Base-by-base conservation (phyloP, 2,113 vertebrate species). In the Peromyscus maniculatus region DNA sequence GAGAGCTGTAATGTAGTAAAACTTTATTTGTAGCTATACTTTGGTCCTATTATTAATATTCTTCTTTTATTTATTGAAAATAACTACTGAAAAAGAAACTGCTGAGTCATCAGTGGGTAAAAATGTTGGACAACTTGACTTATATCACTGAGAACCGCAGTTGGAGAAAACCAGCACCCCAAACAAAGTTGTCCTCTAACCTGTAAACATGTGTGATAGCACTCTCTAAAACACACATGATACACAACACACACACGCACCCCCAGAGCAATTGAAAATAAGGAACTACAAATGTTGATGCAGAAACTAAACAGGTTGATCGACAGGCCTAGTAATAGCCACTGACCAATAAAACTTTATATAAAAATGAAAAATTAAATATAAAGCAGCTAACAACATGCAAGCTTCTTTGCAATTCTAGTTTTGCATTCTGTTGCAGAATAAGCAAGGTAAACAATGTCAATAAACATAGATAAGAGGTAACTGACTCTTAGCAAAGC, bases 51-150 rank as follows among this genome's bases (percentile, higher is more conserved):
- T 24, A 19, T 82, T 77, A 91, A 67, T 62, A 72, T 57, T 74
- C 89, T 59, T 79, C 28, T 28, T 67, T 90, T 83, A 92, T 66
- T 94, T 87, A 1, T 89, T 80, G 55, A 92, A 59, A 93, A 31
- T 39, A 71, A 57, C 72, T 19, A 62, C 64, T 31, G 59, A 86
- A 83, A 80, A 57, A 5, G 17, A 84, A 43, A 28, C 21, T 64
- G 36, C n/a, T 84, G 13, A 26, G n/a, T 15, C 16, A 71, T 46
- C 39, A 46, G 39, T 28, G 59, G 13, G 82, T 31, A 66, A 64
- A 26, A 49, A 64, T 9, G 52, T 52, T 52, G 52, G 52, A 28
- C 13, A 46, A 66, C 59, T 28, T 86, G 12, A 84, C 3, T 84
- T 15, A 43, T 2, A 66, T 64, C 22, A 64, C n/a, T 0, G 1